Evolutionary conservation across 1,140 invertebrate genomes (phyloP), one percentile per base, ranked within the genome.

Genomic region (Formica exsecta): DNA sequence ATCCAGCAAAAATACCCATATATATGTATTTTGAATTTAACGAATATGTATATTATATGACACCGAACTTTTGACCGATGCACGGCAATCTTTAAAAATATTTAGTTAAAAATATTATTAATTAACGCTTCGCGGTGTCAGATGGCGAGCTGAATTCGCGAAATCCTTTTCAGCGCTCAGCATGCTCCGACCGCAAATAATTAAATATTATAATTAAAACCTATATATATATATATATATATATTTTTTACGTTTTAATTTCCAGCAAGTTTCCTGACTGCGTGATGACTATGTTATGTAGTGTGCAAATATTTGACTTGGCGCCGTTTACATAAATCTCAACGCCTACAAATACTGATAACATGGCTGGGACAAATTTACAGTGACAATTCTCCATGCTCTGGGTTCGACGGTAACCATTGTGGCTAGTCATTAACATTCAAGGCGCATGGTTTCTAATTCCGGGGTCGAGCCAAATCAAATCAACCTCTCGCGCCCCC

Each of bases 241-340:
- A 36, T 70, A 19, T 9, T 16, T 16, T 29, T 19, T n/a, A 70
- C 57, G 22, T 57, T 38, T 54, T 38, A 79, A 79, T 57, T 80
- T 70, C 22, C 22, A 5, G 8, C 16, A 54, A 79, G 44, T 32
- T 68, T 68, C 19, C 13, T 16, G 64, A 80, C 32, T 41, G 62
- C 41, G 11, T 11, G 32, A 57, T 36, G 16, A 16, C 1, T 79
- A 38, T 38, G 29, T 64, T 22, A 36, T n/a, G 38, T 16, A 54
- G 32, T 7, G 11, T 57, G 64, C 48, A 57, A 80, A 70, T 80
- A 80, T 80, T 80, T 70, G 77, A 41, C 13, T n/a, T 5, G 19
- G 19, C 62, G 13, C 19, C 7, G 36, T 71, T 38, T n/a, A 22
- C 32, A 32, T 22, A 80, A 41, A 80, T 80, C 36, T 80, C 65